Base-by-base conservation (phyloP, 2,888 invertebrate genomes). In the Drosophila affinis region DNA sequence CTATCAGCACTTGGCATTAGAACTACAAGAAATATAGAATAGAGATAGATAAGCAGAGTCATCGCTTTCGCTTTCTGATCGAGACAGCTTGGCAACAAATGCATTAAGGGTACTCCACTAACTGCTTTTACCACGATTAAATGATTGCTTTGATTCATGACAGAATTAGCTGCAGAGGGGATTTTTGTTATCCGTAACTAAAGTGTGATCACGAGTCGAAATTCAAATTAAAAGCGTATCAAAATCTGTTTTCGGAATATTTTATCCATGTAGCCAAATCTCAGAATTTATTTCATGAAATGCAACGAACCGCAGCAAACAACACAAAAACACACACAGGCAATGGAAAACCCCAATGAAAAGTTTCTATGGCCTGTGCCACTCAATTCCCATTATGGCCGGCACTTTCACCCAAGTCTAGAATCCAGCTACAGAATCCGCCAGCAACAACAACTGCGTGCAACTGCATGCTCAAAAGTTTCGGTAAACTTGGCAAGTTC, bases 401-500 rank as follows among this genome's bases (percentile, higher is more conserved):
- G 60, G 32, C 55, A 24, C 47, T 56, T 52, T 58, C 59, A 44
- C 55, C 59, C 46, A 57, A 57, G 57, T 57, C 62, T 46, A 27
- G 44, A 14, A 24, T 27, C 49, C 24, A 51, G n/a, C 29, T 29
- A 12, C 29, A 47, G 47, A 10, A 32, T 45, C 45, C 45, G 32
- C 24, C 29, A 17, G 17, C 62, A 14, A 32, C 32, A 34, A 34
- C 12, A 34, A 5, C 39, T 39, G 39, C 39, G 14, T 14, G 59
- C 39, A 17, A 53, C 48, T 18, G 39, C 51, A 54, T 59, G 59
- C 48, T 62, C 14, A 14, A 46, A 79, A 44, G 56, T 75, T 63
- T 21, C 62, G 46, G 39, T 5, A 49, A 74, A 70, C 58, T 75
- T 71, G 47, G n/a, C 61, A 59, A 64, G 49, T 63, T 63, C 47